A percentile compares a stretch with the other conserved stretches of the same genome.
phyloP scores from a whole-genome alignment of 2,113 vertebrate genomes.

The Pica pica region DNA sequence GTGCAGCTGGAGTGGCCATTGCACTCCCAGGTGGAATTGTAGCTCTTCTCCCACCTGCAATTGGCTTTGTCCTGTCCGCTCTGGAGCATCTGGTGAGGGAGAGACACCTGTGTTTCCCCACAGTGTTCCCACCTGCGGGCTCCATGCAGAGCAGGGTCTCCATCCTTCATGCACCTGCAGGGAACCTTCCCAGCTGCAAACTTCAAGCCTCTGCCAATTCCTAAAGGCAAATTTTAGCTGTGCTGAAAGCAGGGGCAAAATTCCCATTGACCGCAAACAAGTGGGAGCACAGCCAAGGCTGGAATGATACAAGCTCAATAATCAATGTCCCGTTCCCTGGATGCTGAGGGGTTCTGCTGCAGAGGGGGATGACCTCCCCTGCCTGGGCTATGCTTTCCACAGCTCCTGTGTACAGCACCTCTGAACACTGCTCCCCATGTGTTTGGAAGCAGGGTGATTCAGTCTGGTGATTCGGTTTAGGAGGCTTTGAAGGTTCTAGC shows the following conservation, averaged over 20 bases:
- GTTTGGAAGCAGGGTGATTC: neutral
- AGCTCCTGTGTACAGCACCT: neutral
- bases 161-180: neutral
- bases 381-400: neutral
- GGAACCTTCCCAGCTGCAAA: neutral
- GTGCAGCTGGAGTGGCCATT: neutral
- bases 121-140: neutral
- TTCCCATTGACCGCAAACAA: neutral
- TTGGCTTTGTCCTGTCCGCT: neutral
- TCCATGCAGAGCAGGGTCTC: neutral
- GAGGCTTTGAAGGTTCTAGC: conserved; percentile 21
- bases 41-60: neutral
- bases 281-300: neutral
- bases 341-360: neutral
- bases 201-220: neutral
- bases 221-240: neutral
- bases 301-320: neutral
- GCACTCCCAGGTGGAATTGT: neutral
- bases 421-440: fast-evolving
- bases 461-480: neutral
- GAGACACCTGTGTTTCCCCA: neutral
- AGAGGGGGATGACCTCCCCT: neutral
- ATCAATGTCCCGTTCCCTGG: neutral
- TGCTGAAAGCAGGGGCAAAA: neutral
- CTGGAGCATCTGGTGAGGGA: neutral